phyloP scores from a whole-genome alignment of 2,888 invertebrate species.

The Drosophila greeni region DNA sequence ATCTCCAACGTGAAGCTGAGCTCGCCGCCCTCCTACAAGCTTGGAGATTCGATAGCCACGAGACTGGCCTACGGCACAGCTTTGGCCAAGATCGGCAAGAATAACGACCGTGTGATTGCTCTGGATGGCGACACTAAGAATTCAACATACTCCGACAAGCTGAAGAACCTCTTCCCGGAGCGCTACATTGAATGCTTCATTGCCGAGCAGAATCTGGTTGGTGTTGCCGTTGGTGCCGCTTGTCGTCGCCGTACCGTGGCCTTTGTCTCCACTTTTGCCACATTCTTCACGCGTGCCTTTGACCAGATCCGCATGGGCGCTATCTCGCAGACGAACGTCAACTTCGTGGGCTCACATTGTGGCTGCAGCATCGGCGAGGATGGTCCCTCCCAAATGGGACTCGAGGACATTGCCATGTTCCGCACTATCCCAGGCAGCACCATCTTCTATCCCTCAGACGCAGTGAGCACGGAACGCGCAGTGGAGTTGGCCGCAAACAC shows the following conservation, averaged over 20 bases:
- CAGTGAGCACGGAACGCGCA: slow-evolving; percentile 95
- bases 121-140: slow-evolving; percentile 99
- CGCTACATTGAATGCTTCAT: slow-evolving; percentile 98
- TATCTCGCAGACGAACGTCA: slow-evolving; percentile 98
- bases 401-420: slow-evolving; percentile 99
- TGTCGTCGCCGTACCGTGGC: slow-evolving; percentile 95
- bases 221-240: slow-evolving; percentile 96
- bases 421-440: slow-evolving; percentile 90
- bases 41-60: slow-evolving; percentile 90
- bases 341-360: slow-evolving; percentile 97
- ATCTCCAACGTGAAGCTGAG: slow-evolving; percentile 86
- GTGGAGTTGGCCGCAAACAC: slow-evolving; percentile 97
- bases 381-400: slow-evolving; percentile 99
- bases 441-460: slow-evolving; percentile 92
- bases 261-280: slow-evolving; percentile 98
- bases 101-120: slow-evolving; percentile 90
- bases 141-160: slow-evolving; percentile 96
- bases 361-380: slow-evolving; percentile 99
- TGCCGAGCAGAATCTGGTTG: slow-evolving; percentile 98
- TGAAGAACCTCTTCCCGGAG: slow-evolving; percentile 85
- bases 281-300: slow-evolving; percentile 97
- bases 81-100: slow-evolving; percentile 90
- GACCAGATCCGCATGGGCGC: slow-evolving; percentile 99
- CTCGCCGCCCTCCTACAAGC: slow-evolving; percentile 89
- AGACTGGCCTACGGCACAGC: slow-evolving; percentile 96